Base-by-base conservation (phyloP, 2,797 vertebrate genomes). In the Jordanella pulchra region DNA sequence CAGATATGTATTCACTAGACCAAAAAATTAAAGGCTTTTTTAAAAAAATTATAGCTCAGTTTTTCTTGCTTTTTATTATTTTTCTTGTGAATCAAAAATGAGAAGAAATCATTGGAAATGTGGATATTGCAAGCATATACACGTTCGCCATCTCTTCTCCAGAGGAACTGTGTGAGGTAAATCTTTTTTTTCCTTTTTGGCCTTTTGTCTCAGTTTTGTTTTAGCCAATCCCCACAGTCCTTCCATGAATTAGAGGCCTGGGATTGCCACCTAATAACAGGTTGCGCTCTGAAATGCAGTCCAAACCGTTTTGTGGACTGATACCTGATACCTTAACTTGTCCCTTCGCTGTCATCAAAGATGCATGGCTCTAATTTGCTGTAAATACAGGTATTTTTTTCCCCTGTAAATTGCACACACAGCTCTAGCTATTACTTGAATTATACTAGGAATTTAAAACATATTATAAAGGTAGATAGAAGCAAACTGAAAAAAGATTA, bases 351-450 rank as follows among this genome's bases (percentile, higher is more conserved):
- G 91, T 90, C 89, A 88, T 87, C 70, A 84, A 85, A 90, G 89
- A 89, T 76, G 81, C 78, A 90, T 91, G 89, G 90, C 90, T 95
- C 82, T 86, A 93, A 93, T 93, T 91, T 92, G 86, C 89, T 89
- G 87, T 92, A 92, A 91, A 92, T 82, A 89, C 89, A 90, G 93
- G 89, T 90, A 77, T 71, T 78, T 90, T 71, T 90, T 65, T 65
- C 71, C 90, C 84, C 84, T 92, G 87, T 66, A 91, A 92, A 80
- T 91, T 93, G 87, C 83, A 78, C 83, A 85, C 92, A 87, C 77
- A 81, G 86, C 73, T 84, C 85, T 87, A 39, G 35, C 87, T 86
- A 84, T 76, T 79, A 93, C 92, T 91, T 93, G 78, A 88, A 80
- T 86, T 89, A 88, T 90, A 89, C 71, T 89, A 76, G 78, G 80